A percentile compares a stretch with the other conserved stretches of the same genome.
These are phyloP conservation scores for Epinotia demarniana DNA, from an alignment of 2,888 invertebrate genomes.

Conservation along the genomic window DNA sequence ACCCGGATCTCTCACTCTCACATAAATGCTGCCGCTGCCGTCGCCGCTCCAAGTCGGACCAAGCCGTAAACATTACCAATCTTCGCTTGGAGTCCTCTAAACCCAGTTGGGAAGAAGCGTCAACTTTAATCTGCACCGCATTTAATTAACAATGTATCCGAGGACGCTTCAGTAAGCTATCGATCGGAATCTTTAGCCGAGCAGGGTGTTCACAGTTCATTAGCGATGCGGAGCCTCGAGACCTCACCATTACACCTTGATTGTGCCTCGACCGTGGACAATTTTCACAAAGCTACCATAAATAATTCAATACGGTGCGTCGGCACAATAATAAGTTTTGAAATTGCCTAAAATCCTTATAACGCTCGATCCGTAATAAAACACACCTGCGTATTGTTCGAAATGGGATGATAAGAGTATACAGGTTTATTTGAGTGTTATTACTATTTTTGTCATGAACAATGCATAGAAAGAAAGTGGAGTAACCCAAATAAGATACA, in stretches of 20 bases:
- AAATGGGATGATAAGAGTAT: neutral
- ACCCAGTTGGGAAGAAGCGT: conserved; percentile 19
- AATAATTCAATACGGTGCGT: conserved; percentile 30
- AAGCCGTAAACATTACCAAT: neutral
- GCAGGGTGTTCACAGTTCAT: conserved; percentile 63
- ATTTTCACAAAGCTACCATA: conserved; percentile 38
- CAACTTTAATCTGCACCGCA: conserved; percentile 28
- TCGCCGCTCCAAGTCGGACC: no score
- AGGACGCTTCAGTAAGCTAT: conserved; percentile 47
- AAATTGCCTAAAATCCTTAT: conserved; percentile 18
- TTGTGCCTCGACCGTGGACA: conserved; percentile 52
- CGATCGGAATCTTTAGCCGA: conserved; percentile 57
- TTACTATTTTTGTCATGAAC: neutral
- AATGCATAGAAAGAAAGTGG: neutral
- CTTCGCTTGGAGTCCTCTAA: neutral
- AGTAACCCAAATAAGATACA: no score
- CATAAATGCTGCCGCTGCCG: no score
- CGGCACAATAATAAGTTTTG: conserved; percentile 4
- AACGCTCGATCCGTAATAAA: conserved; percentile 9
- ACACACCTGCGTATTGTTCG: conserved; percentile 6
- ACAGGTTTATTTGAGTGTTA: conserved; percentile 9
- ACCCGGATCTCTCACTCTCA: no score
- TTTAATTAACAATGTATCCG: conserved; percentile 43
- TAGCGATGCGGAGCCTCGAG: conserved; percentile 60
- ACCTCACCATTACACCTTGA: conserved; percentile 59